These are phyloP conservation scores for Florisuga fusca DNA, from an alignment of 2,797 vertebrate genomes.

Conservation along the genomic window DNA sequence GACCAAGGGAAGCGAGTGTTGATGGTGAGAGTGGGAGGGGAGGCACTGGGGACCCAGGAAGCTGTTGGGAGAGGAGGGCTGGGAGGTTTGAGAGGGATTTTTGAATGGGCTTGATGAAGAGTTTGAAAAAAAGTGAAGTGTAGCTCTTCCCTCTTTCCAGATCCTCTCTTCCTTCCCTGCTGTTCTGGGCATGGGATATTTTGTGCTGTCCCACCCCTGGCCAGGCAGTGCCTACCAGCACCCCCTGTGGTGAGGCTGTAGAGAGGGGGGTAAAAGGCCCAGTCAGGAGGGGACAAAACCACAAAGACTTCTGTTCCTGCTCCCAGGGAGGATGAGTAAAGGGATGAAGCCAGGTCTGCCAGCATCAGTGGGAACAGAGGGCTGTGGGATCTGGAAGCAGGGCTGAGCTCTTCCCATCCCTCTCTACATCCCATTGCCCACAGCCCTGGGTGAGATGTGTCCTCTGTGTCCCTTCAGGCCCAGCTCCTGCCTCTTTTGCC, in stretches of 20 bases:
- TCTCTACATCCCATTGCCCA: not conserved
- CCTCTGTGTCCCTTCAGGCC: not conserved
- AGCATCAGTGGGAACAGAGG: not conserved
- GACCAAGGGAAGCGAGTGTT: not conserved
- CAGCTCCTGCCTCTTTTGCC: not conserved
- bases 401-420: not conserved
- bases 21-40: not conserved
- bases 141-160: not conserved
- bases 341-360: not conserved
- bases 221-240: not conserved
- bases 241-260: not conserved
- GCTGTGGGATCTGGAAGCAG: not conserved
- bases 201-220: not conserved
- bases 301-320: not conserved
- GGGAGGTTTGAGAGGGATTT: not conserved
- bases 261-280: not conserved
- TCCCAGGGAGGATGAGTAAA: not conserved
- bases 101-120: not conserved
- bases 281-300: not conserved
- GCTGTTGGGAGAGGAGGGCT: not conserved
- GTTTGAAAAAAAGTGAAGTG: not conserved
- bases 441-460: not conserved
- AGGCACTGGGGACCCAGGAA: not conserved
- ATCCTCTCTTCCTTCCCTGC: not conserved
- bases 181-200: not conserved